Evolutionary conservation across 2,888 invertebrate genomes (phyloP).

Genomic region (Yponomeuta cagnagella): DNA sequence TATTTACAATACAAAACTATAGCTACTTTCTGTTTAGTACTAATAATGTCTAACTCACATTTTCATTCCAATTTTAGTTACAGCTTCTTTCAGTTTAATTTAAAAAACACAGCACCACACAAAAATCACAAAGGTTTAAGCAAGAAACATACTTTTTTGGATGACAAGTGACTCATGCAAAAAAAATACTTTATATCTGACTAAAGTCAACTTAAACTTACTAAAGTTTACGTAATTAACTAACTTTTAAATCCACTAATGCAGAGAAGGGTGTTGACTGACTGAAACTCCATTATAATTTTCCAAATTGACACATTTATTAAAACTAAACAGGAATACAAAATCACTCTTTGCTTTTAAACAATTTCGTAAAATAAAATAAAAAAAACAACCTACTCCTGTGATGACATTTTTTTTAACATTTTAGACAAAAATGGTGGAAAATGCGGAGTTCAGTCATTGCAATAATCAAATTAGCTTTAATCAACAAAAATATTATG

Average conservation of each 20-base stretch:
- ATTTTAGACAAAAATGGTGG: slow-evolving; percentile 33
- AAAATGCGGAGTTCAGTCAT: slow-evolving; percentile 69
- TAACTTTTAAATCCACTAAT: slow-evolving; percentile 20
- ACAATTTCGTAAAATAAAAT: slow-evolving; percentile 41
- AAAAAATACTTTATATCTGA: neutral
- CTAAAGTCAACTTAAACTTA: neutral
- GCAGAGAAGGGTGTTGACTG: slow-evolving; percentile 74
- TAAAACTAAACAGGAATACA: slow-evolving; percentile 65
- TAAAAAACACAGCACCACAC: slow-evolving; percentile 8
- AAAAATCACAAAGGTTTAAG: neutral
- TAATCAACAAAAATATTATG: slow-evolving; percentile 27
- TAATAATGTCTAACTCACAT: slow-evolving; percentile 15
- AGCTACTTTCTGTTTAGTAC: slow-evolving; percentile 13
- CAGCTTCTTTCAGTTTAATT: slow-evolving; percentile 7
- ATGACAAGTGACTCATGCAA: neutral
- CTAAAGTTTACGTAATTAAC: neutral
- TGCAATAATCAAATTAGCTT: slow-evolving; percentile 7
- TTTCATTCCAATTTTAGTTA: slow-evolving; percentile 13
- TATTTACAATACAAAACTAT: slow-evolving; percentile 8
- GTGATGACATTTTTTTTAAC: slow-evolving; percentile 40
- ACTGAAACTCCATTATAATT: slow-evolving; percentile 70
- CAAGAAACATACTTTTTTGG: slow-evolving; percentile 4
- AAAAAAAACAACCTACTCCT: slow-evolving; percentile 68
- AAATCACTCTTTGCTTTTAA: slow-evolving; percentile 53
- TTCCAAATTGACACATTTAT: slow-evolving; percentile 67